phyloP scores from a whole-genome alignment of 92 coral and sea anemone species.

The Parazoanthus swiftii region DNA sequence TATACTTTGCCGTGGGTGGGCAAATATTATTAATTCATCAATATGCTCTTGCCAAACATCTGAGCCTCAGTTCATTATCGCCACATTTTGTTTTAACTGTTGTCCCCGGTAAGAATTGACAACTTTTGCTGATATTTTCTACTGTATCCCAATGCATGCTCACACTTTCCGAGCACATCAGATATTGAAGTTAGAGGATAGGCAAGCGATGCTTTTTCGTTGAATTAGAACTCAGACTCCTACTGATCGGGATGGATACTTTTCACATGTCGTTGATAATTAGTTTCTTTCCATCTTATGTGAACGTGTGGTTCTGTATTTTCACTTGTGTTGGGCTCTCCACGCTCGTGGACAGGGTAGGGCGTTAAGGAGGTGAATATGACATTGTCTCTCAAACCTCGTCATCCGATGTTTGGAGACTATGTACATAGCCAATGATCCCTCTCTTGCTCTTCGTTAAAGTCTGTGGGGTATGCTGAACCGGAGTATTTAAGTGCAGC shows the following conservation, averaged over 20 bases:
- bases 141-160: constrained; percentile 13
- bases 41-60: constrained; percentile 4
- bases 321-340: constrained; percentile 31
- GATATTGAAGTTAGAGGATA: constrained; percentile 6
- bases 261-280: constrained; percentile 50
- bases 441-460: not conserved
- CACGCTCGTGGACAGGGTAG: not conserved
- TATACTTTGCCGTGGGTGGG: not conserved
- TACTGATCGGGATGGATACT: constrained; percentile 41
- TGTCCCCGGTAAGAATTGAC: constrained; percentile 15
- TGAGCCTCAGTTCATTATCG: constrained; percentile 19
- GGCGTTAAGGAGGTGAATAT: constrained; percentile 25
- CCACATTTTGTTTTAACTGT: constrained; percentile 12
- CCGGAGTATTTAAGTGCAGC: not conserved
- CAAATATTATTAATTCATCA: not conserved
- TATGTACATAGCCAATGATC: constrained; percentile 6
- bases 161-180: constrained; percentile 7
- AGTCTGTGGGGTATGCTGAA: not conserved
- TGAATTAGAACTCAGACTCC: constrained; percentile 45
- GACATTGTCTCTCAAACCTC: constrained; percentile 12
- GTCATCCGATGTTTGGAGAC: constrained; percentile 19
- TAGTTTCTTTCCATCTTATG: constrained; percentile 39
- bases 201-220: constrained; percentile 26
- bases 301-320: constrained; percentile 29
- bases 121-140: constrained; percentile 10